Conservation (phyloP, 2,888 invertebrate genomes). For the Linhomoeus sp. region DNA sequence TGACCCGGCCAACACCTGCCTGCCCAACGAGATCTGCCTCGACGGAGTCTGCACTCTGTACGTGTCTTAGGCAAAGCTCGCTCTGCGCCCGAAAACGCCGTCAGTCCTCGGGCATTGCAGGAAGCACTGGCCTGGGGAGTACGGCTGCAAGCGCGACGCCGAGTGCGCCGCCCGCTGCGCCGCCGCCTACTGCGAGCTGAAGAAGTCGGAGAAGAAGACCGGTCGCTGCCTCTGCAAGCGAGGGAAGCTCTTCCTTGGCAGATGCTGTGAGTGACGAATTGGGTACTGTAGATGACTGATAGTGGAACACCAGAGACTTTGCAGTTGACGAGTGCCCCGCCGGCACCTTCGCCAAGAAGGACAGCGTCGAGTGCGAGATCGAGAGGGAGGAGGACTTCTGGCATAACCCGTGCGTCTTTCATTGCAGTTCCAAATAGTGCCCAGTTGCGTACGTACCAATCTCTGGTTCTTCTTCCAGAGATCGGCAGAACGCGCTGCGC, state of each 20-base stretch:
- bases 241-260: constrained; percentile 19
- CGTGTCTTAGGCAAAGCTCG: not conserved
- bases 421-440: too few species aligned
- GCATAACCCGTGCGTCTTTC: constrained; percentile 9
- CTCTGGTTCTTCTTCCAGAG: too few species aligned
- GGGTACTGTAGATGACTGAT: not conserved
- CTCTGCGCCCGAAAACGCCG: not conserved
- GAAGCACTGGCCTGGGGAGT: constrained; percentile 24
- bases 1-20: constrained; percentile 20
- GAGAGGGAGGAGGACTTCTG: constrained; percentile 22
- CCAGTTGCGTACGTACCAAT: too few species aligned
- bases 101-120: constrained; percentile 8
- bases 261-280: constrained; percentile 15
- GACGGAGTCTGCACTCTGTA: constrained; percentile 20
- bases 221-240: constrained; percentile 21
- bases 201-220: constrained; percentile 15
- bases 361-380: constrained; percentile 18
- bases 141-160: constrained; percentile 17
- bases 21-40: constrained; percentile 23
- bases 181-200: constrained; percentile 18
- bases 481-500: too few species aligned
- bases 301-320: constrained; percentile 1
- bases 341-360: constrained; percentile 15
- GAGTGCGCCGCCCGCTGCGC: constrained; percentile 20
- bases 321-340: constrained; percentile 18